phyloP scores from a whole-genome alignment of 2,888 invertebrate genomes.

The Trichopria drosophilae region DNA sequence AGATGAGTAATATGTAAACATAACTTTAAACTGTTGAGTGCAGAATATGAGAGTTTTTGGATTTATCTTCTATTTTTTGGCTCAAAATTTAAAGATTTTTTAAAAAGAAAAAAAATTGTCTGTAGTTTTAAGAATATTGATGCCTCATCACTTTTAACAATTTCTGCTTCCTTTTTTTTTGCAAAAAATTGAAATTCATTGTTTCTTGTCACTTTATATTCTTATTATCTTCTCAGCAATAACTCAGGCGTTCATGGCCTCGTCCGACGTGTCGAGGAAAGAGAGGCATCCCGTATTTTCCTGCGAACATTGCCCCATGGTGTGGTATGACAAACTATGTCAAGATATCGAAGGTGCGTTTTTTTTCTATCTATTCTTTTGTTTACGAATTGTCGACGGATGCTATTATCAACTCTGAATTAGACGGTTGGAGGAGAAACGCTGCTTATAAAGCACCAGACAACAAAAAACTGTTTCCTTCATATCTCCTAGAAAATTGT shows the following conservation, averaged over 20 bases:
- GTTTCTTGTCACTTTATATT: too few species aligned
- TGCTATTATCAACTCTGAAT: too few species aligned
- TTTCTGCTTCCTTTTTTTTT: conserved; percentile 3
- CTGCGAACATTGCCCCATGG: conserved; percentile 93
- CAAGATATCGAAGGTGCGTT: conserved; percentile 76
- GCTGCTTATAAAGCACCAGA: neutral
- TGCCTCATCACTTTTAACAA: too few species aligned
- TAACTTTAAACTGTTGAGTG: too few species aligned
- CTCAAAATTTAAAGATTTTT: too few species aligned
- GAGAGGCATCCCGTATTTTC: conserved; percentile 73
- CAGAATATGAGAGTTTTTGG: too few species aligned
- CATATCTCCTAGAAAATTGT: too few species aligned
- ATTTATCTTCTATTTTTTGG: too few species aligned
- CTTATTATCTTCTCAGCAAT: conserved; percentile 65
- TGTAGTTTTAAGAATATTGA: too few species aligned
- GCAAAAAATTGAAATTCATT: too few species aligned
- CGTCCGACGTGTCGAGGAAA: conserved; percentile 59
- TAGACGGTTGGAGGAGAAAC: neutral
- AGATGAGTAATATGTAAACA: too few species aligned
- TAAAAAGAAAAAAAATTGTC: too few species aligned
- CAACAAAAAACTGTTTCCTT: neutral
- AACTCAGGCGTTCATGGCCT: conserved; percentile 73
- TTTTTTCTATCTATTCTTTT: neutral
- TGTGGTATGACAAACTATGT: conserved; percentile 90
- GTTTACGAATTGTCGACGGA: neutral